A percentile compares a stretch with the other conserved stretches of the same genome.
Conservation (phyloP, 2,113 vertebrate species). For the Saccopteryx leptura region DNA sequence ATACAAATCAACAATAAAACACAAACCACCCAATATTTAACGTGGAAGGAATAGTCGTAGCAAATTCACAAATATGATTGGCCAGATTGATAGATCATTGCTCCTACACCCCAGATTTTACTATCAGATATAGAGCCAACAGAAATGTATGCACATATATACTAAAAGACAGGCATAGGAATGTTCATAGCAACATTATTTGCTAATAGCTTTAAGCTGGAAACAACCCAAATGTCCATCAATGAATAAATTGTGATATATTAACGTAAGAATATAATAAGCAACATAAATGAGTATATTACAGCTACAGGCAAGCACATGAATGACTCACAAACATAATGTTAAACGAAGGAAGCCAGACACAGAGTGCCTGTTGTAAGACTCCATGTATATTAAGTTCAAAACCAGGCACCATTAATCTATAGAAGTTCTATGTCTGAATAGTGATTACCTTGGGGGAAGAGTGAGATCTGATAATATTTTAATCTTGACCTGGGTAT, state of each 20-base stretch:
- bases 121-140: background rate
- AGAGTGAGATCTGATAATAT: background rate
- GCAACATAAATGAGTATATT: background rate
- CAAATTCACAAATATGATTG: slow-evolving; percentile 15
- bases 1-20: background rate
- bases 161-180: background rate
- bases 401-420: background rate
- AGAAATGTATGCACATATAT: background rate
- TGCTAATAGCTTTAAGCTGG: slow-evolving; percentile 11
- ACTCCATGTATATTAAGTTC: slow-evolving; percentile 7
- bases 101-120: background rate
- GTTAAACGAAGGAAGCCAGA: slow-evolving; percentile 24
- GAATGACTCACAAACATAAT: slow-evolving; percentile 50
- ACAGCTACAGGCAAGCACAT: background rate
- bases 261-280: slow-evolving; percentile 17
- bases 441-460: background rate
- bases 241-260: slow-evolving; percentile 8
- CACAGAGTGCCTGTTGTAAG: background rate
- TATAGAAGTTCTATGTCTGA: background rate
- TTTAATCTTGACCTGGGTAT: background rate
- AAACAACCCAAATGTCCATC: slow-evolving; percentile 31
- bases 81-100: background rate
- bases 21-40: background rate
- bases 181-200: background rate
- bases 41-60: background rate